These are phyloP conservation scores for Nycteola revayana DNA, from an alignment of 2,888 invertebrate species.

Conservation along the genomic window DNA sequence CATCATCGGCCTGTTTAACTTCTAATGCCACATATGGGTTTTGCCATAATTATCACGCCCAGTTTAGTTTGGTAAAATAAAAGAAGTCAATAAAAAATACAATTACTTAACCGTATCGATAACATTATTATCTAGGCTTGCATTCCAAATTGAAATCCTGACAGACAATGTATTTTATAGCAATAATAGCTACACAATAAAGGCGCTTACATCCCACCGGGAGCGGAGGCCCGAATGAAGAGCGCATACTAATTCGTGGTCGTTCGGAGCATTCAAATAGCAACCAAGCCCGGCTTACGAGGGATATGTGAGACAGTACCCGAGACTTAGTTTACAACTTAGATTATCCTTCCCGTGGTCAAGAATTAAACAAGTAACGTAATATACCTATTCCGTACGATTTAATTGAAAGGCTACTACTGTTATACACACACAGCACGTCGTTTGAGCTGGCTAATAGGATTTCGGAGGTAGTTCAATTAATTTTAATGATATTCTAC, in stretches of 20 bases:
- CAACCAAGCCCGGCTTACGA: constrained; percentile 68
- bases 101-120: too few relatives aligned
- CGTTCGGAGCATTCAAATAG: constrained; percentile 73
- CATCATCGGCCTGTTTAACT: too few relatives aligned
- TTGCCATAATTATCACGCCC: too few relatives aligned
- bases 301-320: constrained; percentile 76
- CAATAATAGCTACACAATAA: constrained; percentile 37
- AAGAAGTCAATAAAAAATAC: too few relatives aligned
- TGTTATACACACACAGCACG: constrained; percentile 44
- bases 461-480: constrained; percentile 29
- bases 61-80: too few relatives aligned
- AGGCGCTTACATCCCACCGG: constrained; percentile 57
- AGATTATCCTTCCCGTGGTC: constrained; percentile 76
- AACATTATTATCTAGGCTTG: too few relatives aligned
- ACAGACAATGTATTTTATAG: too few relatives aligned
- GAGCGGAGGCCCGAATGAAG: constrained; percentile 67
- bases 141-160: too few relatives aligned
- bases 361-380: constrained; percentile 78
- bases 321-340: constrained; percentile 81
- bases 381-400: constrained; percentile 56
- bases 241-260: constrained; percentile 79
- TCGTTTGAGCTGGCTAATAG: constrained; percentile 16
- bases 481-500: constrained; percentile 23
- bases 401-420: constrained; percentile 54
- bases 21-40: too few relatives aligned